Conservation (phyloP, 2,888 invertebrate genomes). For the Scaptomyza flava region DNA sequence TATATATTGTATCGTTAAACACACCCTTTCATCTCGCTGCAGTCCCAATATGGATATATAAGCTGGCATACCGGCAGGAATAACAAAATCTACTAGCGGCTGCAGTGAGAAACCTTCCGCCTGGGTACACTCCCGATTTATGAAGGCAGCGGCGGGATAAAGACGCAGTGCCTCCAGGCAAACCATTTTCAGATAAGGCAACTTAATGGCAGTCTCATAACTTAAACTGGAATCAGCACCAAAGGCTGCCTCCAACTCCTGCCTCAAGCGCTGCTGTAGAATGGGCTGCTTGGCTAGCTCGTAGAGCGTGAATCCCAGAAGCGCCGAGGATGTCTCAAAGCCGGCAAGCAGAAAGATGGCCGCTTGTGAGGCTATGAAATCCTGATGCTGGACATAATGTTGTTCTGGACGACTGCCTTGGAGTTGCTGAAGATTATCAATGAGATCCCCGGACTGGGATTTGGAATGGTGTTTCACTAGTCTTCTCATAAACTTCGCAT, state of each 20-base stretch:
- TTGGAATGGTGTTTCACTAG: slow-evolving; percentile 53
- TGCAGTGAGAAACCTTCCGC: slow-evolving; percentile 66
- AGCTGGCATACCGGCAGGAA: slow-evolving; percentile 82
- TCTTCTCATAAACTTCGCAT: slow-evolving; percentile 81
- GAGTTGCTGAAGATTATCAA: slow-evolving; percentile 84
- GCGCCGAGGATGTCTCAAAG: slow-evolving; percentile 83
- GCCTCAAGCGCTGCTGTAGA: slow-evolving; percentile 81
- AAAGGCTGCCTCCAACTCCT: slow-evolving; percentile 81
- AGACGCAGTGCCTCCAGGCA: slow-evolving; percentile 80
- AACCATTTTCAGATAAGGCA: slow-evolving; percentile 84
- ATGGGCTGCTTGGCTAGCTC: slow-evolving; percentile 83
- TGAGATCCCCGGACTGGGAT: slow-evolving; percentile 81
- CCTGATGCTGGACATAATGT: slow-evolving; percentile 66
- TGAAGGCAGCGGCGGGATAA: slow-evolving; percentile 82
- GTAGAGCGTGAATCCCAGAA: slow-evolving; percentile 83
- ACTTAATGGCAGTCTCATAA: slow-evolving; percentile 81
- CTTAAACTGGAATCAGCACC: slow-evolving; percentile 50
- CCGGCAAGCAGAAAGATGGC: slow-evolving; percentile 82
- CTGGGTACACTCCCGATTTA: slow-evolving; percentile 80
- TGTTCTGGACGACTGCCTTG: slow-evolving; percentile 49
- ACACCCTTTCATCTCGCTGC: slow-evolving; percentile 81
- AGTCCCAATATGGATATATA: slow-evolving; percentile 80
- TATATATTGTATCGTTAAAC: background rate
- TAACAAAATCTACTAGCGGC: slow-evolving; percentile 65
- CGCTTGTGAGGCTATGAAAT: slow-evolving; percentile 80